A percentile compares a stretch with the other conserved stretches of the same genome.
Evolutionary conservation across 2,797 vertebrate species (phyloP).

Genomic region (Myotis daubentonii): DNA sequence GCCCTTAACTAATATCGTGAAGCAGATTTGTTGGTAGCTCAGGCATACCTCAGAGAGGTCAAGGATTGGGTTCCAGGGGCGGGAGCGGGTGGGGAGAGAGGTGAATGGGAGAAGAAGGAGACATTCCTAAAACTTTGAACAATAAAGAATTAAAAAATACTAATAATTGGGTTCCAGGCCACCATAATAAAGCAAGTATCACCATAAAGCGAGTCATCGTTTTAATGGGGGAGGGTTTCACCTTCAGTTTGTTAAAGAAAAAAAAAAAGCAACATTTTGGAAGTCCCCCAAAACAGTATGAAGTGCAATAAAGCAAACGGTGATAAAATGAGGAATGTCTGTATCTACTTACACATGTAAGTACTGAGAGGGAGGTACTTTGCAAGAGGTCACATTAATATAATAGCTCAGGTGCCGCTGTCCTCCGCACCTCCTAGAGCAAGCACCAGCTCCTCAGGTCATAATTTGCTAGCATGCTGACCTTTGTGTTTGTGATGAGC

Average conservation of each 20-base stretch:
- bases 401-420: not conserved
- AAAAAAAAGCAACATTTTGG: not conserved
- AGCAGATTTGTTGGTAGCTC: not conserved
- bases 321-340: not conserved
- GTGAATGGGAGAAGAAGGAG: no score
- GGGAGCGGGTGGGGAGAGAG: no score
- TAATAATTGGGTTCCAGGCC: not conserved
- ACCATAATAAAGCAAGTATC: not conserved
- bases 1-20: not conserved
- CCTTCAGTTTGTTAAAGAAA: not conserved
- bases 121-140: no score
- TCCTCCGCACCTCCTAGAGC: not conserved
- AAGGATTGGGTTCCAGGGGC: not conserved
- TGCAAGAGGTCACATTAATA: not conserved
- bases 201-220: not conserved
- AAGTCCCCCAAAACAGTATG: not conserved
- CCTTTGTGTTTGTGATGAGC: not conserved
- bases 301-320: not conserved
- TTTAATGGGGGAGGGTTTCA: not conserved
- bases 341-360: not conserved
- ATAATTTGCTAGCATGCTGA: not conserved
- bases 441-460: not conserved
- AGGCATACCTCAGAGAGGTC: not conserved
- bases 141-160: no score
- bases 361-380: not conserved